A percentile compares a stretch with the other conserved stretches of the same genome.
These are phyloP conservation scores for Thymelicus acteon DNA, from an alignment of 2,888 invertebrate species.

Conservation along the genomic window DNA sequence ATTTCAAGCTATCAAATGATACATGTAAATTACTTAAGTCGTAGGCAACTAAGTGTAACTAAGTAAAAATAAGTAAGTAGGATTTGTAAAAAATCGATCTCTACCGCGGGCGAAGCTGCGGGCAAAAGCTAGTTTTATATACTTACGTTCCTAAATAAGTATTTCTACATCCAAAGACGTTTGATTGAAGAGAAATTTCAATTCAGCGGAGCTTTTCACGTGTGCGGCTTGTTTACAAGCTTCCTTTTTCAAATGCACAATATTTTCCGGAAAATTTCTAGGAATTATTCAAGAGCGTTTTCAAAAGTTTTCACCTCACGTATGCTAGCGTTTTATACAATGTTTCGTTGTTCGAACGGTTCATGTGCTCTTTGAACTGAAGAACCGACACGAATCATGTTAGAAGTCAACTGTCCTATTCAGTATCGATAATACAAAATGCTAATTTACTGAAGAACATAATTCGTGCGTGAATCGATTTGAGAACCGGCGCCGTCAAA, in stretches of 20 bases:
- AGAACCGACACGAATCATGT: neutral
- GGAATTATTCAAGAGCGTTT: slow-evolving; percentile 24
- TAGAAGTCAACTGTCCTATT: neutral
- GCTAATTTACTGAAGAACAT: too few relatives aligned
- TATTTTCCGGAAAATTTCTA: slow-evolving; percentile 15
- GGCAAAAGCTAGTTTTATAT: too few relatives aligned
- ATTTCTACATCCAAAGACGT: neutral
- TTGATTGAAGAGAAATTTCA: slow-evolving; percentile 1
- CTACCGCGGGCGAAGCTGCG: too few relatives aligned
- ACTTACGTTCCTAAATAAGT: neutral
- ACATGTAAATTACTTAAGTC: too few relatives aligned
- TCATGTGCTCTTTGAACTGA: neutral
- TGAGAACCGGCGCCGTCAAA: too few relatives aligned
- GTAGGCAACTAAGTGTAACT: too few relatives aligned
- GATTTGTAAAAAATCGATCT: too few relatives aligned
- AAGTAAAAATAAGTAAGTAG: too few relatives aligned
- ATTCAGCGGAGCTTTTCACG: slow-evolving; percentile 7
- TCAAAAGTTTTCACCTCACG: slow-evolving; percentile 19
- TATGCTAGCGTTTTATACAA: slow-evolving; percentile 7
- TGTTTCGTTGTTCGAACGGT: slow-evolving; percentile 14
- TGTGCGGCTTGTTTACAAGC: neutral
- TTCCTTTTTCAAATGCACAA: slow-evolving; percentile 18
- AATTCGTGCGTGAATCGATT: too few relatives aligned
- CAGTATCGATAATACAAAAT: too few relatives aligned
- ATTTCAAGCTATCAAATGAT: too few relatives aligned